These are phyloP conservation scores for Gopherus evgoodei DNA, from an alignment of 2,113 vertebrate species.

Conservation along the genomic window DNA sequence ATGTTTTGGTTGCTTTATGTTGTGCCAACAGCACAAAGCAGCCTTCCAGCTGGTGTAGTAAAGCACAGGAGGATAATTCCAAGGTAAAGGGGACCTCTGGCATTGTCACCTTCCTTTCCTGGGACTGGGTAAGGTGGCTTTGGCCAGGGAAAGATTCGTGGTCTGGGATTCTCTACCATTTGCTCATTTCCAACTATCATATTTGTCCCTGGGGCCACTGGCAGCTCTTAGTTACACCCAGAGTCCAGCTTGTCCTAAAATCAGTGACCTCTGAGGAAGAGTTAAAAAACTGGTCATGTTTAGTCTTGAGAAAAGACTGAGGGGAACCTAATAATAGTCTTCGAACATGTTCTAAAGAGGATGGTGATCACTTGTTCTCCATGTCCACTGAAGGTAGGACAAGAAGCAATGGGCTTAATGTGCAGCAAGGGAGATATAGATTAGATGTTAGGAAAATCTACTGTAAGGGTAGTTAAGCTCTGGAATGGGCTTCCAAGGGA, in stretches of 20 bases:
- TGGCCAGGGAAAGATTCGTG: neutral
- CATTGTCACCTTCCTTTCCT: neutral
- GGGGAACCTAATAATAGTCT: neutral
- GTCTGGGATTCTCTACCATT: neutral
- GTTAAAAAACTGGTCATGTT: neutral
- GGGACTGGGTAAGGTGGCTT: neutral
- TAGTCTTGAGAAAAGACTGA: neutral
- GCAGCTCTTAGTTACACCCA: neutral
- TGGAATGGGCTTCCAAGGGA: neutral
- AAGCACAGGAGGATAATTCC: neutral
- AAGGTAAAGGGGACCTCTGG: neutral
- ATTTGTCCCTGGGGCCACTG: neutral
- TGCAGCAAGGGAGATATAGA: neutral
- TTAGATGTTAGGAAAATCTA: neutral
- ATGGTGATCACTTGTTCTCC: neutral
- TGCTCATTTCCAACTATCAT: neutral
- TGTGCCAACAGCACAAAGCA: neutral
- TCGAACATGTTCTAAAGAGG: neutral
- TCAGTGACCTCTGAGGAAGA: neutral
- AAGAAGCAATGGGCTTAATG: neutral
- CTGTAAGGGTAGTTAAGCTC: neutral
- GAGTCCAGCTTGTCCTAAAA: neutral
- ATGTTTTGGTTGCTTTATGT: neutral
- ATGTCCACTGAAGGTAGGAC: neutral
- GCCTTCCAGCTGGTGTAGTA: neutral